Evolutionary conservation across 2,888 invertebrate species (phyloP).

Genomic region (Pyrrhosoma nymphula): DNA sequence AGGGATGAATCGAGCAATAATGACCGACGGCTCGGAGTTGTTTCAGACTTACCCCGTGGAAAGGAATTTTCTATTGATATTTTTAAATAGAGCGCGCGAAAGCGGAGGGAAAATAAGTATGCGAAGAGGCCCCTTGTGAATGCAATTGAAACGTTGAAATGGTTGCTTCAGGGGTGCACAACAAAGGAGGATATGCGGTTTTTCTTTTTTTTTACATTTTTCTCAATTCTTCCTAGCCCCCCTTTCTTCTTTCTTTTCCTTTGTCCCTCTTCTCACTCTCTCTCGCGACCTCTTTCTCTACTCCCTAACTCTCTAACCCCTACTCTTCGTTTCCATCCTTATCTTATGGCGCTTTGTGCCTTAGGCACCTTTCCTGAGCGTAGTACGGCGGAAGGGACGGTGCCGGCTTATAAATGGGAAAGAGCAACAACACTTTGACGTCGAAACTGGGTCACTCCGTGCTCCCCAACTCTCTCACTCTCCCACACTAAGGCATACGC

Average conservation of each 20-base stretch:
- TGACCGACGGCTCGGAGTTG: not conserved
- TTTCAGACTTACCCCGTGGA: not conserved
- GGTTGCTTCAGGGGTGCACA: not conserved
- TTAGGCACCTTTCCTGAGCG: not conserved
- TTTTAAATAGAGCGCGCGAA: not conserved
- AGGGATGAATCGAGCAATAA: not conserved
- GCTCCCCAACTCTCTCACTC: too few relatives aligned
- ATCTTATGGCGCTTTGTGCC: not conserved
- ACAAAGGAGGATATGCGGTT: not conserved
- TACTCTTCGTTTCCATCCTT: not conserved
- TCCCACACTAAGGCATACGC: not conserved
- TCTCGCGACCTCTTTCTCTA: too few relatives aligned
- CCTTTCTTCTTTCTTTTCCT: not conserved
- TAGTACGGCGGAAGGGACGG: not conserved
- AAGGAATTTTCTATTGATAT: not conserved
- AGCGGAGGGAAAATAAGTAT: not conserved
- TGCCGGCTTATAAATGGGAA: conserved; percentile 14
- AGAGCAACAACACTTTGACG: conserved; percentile 34
- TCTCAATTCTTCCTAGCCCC: too few relatives aligned
- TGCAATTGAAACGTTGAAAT: not conserved
- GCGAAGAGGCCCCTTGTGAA: not conserved
- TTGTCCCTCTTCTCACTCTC: not conserved
- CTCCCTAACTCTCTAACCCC: not conserved
- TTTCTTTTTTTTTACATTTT: too few relatives aligned
- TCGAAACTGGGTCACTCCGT: conserved; percentile 13